These are phyloP conservation scores for Lasaia peninsularis DNA, from an alignment of 1,140 invertebrate genomes.

Conservation along the genomic window DNA sequence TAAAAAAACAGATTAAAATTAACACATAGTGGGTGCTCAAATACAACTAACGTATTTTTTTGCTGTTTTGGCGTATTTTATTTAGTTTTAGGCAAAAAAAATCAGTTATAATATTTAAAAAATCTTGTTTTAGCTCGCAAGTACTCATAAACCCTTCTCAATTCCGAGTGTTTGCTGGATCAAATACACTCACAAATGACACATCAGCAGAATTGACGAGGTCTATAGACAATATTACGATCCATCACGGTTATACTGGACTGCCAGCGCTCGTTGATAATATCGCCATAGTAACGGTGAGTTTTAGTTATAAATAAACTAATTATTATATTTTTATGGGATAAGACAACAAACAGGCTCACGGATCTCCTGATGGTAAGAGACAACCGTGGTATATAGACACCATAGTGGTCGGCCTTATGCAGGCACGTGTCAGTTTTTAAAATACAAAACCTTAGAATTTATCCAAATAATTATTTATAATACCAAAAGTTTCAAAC, in stretches of 20 bases:
- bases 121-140: slow-evolving; percentile 23
- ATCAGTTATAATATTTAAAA: not conserved
- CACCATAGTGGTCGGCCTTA: too few species aligned
- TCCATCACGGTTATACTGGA: slow-evolving; percentile 35
- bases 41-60: too few species aligned
- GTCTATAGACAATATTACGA: slow-evolving; percentile 26
- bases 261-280: slow-evolving; percentile 32
- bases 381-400: too few species aligned
- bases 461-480: not conserved
- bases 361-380: too few species aligned
- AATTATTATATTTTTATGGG: too few species aligned
- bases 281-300: slow-evolving; percentile 40
- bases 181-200: slow-evolving; percentile 30
- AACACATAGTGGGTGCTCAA: too few species aligned
- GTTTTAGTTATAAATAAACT: too few species aligned
- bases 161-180: slow-evolving; percentile 39
- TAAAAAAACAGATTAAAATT: too few species aligned
- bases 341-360: too few species aligned
- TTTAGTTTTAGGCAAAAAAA: too few species aligned
- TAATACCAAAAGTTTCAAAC: not conserved
- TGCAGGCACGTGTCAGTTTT: not conserved
- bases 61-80: too few species aligned
- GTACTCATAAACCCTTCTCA: slow-evolving; percentile 19
- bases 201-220: slow-evolving; percentile 26
- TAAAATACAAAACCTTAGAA: not conserved